phyloP scores from a whole-genome alignment of 2,113 vertebrate genomes.

The Archocentrus centrarchus region DNA sequence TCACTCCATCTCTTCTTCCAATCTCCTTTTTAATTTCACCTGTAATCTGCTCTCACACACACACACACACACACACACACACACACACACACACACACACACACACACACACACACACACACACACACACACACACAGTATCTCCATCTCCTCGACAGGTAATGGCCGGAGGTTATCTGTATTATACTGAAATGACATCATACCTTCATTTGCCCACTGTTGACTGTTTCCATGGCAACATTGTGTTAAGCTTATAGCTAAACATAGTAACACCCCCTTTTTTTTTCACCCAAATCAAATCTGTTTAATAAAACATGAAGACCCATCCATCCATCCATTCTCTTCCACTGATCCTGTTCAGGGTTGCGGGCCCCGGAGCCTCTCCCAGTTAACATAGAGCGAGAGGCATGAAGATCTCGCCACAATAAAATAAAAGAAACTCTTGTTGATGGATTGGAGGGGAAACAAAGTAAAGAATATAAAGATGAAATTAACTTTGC shows the following conservation, averaged over 20 bases:
- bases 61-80: background rate
- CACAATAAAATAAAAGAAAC: background rate
- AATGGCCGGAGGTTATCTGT: slow-evolving; percentile 22
- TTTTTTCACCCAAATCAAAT: background rate
- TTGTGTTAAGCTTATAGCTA: background rate
- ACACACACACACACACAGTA: background rate
- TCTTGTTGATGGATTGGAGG: background rate
- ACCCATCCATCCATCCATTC: background rate
- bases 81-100: background rate
- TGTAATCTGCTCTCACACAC: slow-evolving; percentile 21
- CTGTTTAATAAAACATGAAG: slow-evolving; percentile 34
- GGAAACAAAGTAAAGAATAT: background rate
- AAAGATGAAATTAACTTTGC: too few relatives aligned
- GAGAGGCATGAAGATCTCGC: background rate
- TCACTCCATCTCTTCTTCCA: slow-evolving; percentile 36
- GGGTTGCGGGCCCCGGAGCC: too few relatives aligned
- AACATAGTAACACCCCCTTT: background rate
- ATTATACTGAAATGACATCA: slow-evolving; percentile 46
- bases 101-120: background rate
- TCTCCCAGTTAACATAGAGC: too few relatives aligned
- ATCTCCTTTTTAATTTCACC: slow-evolving; percentile 58
- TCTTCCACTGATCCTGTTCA: too few relatives aligned
- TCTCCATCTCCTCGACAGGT: slow-evolving; percentile 10
- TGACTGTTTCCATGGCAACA: slow-evolving; percentile 32
- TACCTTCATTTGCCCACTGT: slow-evolving; percentile 22